Evolutionary conservation across 1,140 invertebrate genomes (phyloP).

Genomic region (Drosophila littoralis): DNA sequence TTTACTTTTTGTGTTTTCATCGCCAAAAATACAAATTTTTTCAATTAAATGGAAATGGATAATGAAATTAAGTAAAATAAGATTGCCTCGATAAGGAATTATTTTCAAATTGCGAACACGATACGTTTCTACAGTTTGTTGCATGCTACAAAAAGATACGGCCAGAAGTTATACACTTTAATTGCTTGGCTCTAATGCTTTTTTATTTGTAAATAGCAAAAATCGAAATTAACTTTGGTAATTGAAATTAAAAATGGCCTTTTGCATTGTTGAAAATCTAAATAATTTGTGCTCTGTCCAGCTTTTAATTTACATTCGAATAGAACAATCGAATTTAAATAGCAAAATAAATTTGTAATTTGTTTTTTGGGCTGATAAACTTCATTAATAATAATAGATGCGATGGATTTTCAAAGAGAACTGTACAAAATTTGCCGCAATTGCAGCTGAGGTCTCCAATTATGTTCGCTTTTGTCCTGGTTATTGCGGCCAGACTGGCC

Average conservation of each 20-base stretch:
- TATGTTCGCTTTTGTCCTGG: conserved; percentile 22
- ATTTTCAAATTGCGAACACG: conserved; percentile 18
- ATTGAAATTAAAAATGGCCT: conserved; percentile 3
- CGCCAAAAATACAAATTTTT: conserved; percentile 18
- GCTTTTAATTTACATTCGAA: conserved; percentile 24
- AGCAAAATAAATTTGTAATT: conserved; percentile 34
- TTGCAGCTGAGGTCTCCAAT: conserved; percentile 19
- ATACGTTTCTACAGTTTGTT: conserved; percentile 15
- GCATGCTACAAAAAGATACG: conserved; percentile 27
- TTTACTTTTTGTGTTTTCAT: conserved; percentile 45
- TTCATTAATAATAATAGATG: conserved; percentile 24
- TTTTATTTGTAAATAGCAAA: conserved; percentile 36
- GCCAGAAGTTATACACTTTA: conserved; percentile 5
- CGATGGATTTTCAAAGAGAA: neutral
- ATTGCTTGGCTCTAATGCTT: conserved; percentile 33
- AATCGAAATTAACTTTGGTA: conserved; percentile 27
- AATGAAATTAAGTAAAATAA: conserved; percentile 26
- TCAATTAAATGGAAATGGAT: conserved; percentile 29
- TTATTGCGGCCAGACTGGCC: conserved; percentile 10
- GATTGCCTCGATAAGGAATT: conserved; percentile 29
- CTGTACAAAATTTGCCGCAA: conserved; percentile 14
- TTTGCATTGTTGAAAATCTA: neutral
- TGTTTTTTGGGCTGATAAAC: conserved; percentile 11
- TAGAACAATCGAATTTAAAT: conserved; percentile 26
- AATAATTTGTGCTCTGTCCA: neutral